phyloP scores from a whole-genome alignment of 2,113 vertebrate species.

The Hemibagrus wyckioides region DNA sequence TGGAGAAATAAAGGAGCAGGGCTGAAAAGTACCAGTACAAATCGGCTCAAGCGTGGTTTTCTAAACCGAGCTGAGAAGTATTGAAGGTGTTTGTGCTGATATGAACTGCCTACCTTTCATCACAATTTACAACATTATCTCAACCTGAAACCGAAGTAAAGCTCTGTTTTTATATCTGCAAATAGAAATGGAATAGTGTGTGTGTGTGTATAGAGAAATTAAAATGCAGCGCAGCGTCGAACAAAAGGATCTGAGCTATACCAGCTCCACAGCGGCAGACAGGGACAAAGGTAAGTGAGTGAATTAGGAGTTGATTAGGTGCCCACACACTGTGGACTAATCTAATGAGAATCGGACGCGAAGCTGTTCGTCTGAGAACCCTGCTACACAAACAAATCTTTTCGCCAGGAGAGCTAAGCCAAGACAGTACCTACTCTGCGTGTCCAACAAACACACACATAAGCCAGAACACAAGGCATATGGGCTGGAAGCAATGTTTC shows the following conservation, averaged over 20 bases:
- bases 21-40: not conserved
- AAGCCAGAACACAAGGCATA: constrained; percentile 25
- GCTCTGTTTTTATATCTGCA: not conserved
- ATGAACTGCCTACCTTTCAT: not conserved
- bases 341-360: constrained; percentile 64
- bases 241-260: not conserved
- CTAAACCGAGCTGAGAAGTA: not conserved
- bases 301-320: constrained; percentile 66
- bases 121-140: not conserved
- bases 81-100: not conserved
- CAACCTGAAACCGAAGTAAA: not conserved
- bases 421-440: constrained; percentile 26
- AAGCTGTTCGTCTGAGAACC: constrained; percentile 46
- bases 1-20: not conserved
- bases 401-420: constrained; percentile 19
- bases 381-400: constrained; percentile 34
- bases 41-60: not conserved
- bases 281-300: constrained; percentile 24
- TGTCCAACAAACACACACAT: constrained; percentile 22
- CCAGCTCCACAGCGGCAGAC: not conserved
- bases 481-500: constrained; percentile 21
- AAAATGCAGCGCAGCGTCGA: not conserved
- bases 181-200: not conserved
- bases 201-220: not conserved
- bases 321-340: constrained; percentile 52